These are phyloP conservation scores for Carettochelys insculpta DNA, from an alignment of 2,113 vertebrate genomes.

Conservation along the genomic window DNA sequence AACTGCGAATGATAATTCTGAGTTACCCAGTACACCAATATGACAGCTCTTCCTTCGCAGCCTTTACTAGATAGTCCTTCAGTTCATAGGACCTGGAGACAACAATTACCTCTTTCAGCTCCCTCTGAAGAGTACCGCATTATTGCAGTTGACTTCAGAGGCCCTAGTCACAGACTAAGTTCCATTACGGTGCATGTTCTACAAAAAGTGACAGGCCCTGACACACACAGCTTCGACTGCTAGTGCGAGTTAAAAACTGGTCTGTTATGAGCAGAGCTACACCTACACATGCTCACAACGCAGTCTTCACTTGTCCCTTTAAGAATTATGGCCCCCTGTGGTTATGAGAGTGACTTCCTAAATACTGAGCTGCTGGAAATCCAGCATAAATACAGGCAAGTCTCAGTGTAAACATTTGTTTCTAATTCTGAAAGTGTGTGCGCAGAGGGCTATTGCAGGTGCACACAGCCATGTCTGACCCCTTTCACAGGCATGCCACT, in stretches of 20 bases:
- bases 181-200: neutral
- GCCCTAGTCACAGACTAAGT: neutral
- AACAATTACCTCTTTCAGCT: neutral
- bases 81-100: neutral
- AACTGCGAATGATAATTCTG: neutral
- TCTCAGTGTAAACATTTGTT: slow-evolving; percentile 67
- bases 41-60: neutral
- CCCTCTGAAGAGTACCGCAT: neutral
- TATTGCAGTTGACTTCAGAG: neutral
- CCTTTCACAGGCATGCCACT: neutral
- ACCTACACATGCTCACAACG: slow-evolving; percentile 36
- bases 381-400: slow-evolving; percentile 58
- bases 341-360: slow-evolving; percentile 48
- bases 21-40: neutral
- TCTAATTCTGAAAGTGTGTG: slow-evolving; percentile 7
- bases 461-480: neutral
- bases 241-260: neutral
- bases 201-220: neutral
- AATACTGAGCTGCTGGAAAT: slow-evolving; percentile 47
- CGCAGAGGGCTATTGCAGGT: neutral
- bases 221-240: neutral
- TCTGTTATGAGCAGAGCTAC: slow-evolving; percentile 45
- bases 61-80: neutral
- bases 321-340: slow-evolving; percentile 22
- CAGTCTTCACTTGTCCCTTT: slow-evolving; percentile 56